These are phyloP conservation scores for Autographa gamma DNA, from an alignment of 2,888 invertebrate genomes.

Conservation along the genomic window DNA sequence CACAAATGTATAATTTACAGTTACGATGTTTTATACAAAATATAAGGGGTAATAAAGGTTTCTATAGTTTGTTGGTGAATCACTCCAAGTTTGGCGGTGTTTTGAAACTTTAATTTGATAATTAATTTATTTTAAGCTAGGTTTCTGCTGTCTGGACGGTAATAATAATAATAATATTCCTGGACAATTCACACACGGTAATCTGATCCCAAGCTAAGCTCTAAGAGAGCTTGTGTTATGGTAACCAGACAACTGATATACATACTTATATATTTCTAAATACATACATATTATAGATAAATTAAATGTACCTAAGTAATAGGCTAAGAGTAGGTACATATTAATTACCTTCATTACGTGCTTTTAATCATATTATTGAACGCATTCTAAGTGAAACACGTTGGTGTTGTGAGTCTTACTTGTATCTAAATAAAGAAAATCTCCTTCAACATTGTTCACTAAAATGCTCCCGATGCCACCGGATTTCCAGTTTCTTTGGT, in stretches of 20 bases:
- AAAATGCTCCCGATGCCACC: not conserved
- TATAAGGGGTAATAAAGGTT: conserved; percentile 39
- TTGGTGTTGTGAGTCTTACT: no score
- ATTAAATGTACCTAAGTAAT: no score
- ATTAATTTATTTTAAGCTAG: not conserved
- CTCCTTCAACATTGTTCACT: no score
- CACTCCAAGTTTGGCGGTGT: conserved; percentile 4
- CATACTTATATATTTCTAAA: no score
- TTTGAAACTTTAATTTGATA: not conserved
- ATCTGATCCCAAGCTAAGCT: no score
- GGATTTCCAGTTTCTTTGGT: not conserved
- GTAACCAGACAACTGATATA: no score
- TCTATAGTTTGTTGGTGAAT: conserved; percentile 24
- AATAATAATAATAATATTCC: no score
- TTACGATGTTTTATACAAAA: conserved; percentile 49
- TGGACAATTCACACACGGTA: no score
- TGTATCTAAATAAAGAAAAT: no score
- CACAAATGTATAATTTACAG: conserved; percentile 59
- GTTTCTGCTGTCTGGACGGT: not conserved
- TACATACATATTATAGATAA: no score
- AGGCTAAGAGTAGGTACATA: not conserved
- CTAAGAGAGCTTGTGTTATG: no score
- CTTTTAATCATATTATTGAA: not conserved
- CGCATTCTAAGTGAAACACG: no score
- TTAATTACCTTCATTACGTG: not conserved